phyloP scores from a whole-genome alignment of 1,140 invertebrate genomes.

The Matsumurasca onukii region DNA sequence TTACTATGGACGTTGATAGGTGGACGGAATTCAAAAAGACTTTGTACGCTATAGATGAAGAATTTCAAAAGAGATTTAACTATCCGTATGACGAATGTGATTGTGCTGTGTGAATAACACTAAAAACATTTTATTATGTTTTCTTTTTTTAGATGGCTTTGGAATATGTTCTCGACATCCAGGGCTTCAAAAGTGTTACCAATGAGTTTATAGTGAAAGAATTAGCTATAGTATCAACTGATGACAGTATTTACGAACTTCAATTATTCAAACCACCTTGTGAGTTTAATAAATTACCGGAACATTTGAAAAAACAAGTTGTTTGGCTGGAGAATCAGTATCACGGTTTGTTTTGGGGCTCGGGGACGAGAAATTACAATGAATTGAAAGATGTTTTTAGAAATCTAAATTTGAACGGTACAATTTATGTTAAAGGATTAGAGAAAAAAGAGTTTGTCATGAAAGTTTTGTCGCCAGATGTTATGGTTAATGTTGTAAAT shows the following conservation, averaged over 20 bases:
- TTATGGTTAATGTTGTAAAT: slow-evolving; percentile 9
- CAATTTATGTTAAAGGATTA: not conserved
- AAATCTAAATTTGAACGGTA: not conserved
- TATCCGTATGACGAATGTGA: not conserved
- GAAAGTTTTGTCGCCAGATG: not conserved
- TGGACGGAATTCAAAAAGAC: slow-evolving; percentile 10
- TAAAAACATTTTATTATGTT: too few relatives aligned
- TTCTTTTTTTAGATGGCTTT: slow-evolving; percentile 8
- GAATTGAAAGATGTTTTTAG: slow-evolving; percentile 19
- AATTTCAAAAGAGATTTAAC: slow-evolving; percentile 7
- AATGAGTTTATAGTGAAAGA: slow-evolving; percentile 14
- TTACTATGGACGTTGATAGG: slow-evolving; percentile 3
- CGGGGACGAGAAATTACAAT: slow-evolving; percentile 1
- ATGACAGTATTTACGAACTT: not conserved
- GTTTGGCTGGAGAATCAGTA: slow-evolving; percentile 7
- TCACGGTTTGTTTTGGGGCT: slow-evolving; percentile 5
- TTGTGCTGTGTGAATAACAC: too few relatives aligned
- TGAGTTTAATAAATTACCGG: not conserved
- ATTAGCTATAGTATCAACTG: slow-evolving; percentile 1
- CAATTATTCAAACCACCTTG: slow-evolving; percentile 2
- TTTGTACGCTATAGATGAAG: too few relatives aligned
- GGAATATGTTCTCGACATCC: slow-evolving; percentile 8
- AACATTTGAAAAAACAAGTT: slow-evolving; percentile 12
- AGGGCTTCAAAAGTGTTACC: slow-evolving; percentile 6
- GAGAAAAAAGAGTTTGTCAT: slow-evolving; percentile 11